Percentiles rank a stretch among this genome's conserved stretches.
phyloP scores from a whole-genome alignment of 1,140 invertebrate species.

The Copidosoma floridanum region DNA sequence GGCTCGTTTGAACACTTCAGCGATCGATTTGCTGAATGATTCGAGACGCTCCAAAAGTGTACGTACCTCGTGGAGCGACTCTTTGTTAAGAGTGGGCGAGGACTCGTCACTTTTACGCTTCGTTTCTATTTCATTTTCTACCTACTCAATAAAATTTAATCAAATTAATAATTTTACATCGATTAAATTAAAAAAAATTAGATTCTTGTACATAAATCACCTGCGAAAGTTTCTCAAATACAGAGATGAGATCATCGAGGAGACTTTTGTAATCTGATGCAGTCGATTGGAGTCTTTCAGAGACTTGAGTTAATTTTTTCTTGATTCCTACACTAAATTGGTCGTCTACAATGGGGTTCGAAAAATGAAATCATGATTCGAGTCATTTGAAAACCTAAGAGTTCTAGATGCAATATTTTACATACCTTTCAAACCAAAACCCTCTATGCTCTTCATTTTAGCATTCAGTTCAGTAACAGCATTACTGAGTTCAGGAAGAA shows the following conservation, averaged over 20 bases:
- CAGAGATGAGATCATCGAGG: conserved; percentile 69
- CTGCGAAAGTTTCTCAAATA: conserved; percentile 69
- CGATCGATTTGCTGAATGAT: conserved; percentile 58
- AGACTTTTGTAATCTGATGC: conserved; percentile 73
- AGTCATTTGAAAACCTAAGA: conserved; percentile 12
- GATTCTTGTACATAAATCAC: conserved; percentile 46
- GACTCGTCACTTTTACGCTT: neutral
- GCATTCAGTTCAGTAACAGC: conserved; percentile 71
- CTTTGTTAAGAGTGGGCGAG: conserved; percentile 22
- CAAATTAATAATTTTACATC: no score
- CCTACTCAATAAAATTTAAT: no score
- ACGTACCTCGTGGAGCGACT: conserved; percentile 36
- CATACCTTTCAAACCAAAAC: conserved; percentile 51
- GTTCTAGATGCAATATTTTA: conserved; percentile 5
- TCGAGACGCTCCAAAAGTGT: conserved; percentile 61
- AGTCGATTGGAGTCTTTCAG: conserved; percentile 66
- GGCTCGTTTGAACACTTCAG: conserved; percentile 63
- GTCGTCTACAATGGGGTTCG: conserved; percentile 32
- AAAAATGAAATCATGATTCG: conserved; percentile 11
- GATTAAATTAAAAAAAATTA: no score
- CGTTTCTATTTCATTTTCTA: conserved; percentile 41
- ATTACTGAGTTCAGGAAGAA: conserved; percentile 64
- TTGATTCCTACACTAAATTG: conserved; percentile 57
- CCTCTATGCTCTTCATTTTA: conserved; percentile 67
- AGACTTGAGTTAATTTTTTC: conserved; percentile 64